Conservation (phyloP, 2,797 vertebrate genomes). For the Gouania willdenowi region DNA sequence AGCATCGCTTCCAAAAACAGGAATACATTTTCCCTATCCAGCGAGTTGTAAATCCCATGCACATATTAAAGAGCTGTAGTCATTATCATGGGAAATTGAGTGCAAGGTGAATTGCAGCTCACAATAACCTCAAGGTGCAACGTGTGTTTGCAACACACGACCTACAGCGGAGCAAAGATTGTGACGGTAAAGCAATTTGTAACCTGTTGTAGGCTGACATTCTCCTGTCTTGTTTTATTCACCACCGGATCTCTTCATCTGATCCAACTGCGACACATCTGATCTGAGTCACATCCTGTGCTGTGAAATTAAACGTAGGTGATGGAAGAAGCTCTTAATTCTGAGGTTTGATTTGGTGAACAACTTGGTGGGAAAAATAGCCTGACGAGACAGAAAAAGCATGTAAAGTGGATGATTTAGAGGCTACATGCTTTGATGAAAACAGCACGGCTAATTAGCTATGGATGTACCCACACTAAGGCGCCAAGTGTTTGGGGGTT, state of each 20-base stretch:
- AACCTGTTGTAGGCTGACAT: slow-evolving; percentile 25
- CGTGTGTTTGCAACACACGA: slow-evolving; percentile 22
- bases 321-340: slow-evolving; percentile 29
- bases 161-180: slow-evolving; percentile 31
- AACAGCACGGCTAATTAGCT: slow-evolving; percentile 25
- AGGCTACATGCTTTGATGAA: slow-evolving; percentile 30
- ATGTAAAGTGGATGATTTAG: too few species aligned
- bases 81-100: slow-evolving; percentile 47
- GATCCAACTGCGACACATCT: slow-evolving; percentile 36
- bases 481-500: slow-evolving; percentile 11
- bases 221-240: slow-evolving; percentile 51
- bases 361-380: slow-evolving; percentile 5
- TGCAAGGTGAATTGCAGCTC: slow-evolving; percentile 27
- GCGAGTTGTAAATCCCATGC: slow-evolving; percentile 23
- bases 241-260: slow-evolving; percentile 25
- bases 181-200: slow-evolving; percentile 34
- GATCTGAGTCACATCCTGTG: slow-evolving; percentile 43
- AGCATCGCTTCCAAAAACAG: slow-evolving; percentile 6
- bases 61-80: slow-evolving; percentile 6
- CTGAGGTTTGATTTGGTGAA: slow-evolving; percentile 12
- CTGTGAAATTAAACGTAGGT: slow-evolving; percentile 29
- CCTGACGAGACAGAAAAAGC: slow-evolving; percentile 9
- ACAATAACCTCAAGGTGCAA: slow-evolving; percentile 37
- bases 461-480: slow-evolving; percentile 33
- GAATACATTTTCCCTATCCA: slow-evolving; percentile 40